Percentiles rank a stretch among this genome's conserved stretches.
These are phyloP conservation scores for Microdon myrmicae DNA, from an alignment of 2,888 invertebrate genomes.

Conservation along the genomic window DNA sequence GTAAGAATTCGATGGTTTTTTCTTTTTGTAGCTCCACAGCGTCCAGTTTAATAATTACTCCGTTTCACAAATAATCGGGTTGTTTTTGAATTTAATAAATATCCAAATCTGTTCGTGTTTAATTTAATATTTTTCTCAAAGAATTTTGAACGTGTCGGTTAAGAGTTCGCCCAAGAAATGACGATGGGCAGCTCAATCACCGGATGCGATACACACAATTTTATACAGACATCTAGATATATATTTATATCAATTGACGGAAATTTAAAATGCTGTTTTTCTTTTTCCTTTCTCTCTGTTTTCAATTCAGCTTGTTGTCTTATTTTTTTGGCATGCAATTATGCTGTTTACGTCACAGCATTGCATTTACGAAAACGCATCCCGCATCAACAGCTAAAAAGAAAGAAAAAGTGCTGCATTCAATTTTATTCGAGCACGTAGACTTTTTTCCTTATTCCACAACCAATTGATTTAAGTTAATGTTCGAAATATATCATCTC, in stretches of 20 bases:
- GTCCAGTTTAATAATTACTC: constrained; percentile 53
- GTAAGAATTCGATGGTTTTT: constrained; percentile 64
- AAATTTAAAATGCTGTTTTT: constrained; percentile 30
- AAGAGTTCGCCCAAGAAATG: constrained; percentile 21
- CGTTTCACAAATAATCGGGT: background rate
- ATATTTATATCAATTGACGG: too few species aligned
- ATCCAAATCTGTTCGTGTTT: constrained; percentile 7
- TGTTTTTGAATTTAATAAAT: background rate
- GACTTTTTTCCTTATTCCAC: too few species aligned
- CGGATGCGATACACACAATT: constrained; percentile 1
- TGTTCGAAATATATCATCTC: too few species aligned
- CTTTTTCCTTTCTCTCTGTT: too few species aligned
- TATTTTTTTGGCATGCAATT: too few species aligned
- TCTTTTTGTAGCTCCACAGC: constrained; percentile 67
- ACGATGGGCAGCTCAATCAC: constrained; percentile 12
- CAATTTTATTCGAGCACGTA: constrained; percentile 1
- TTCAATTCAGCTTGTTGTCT: too few species aligned
- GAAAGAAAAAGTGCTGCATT: constrained; percentile 3
- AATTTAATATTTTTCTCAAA: constrained; percentile 18
- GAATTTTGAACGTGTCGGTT: constrained; percentile 8
- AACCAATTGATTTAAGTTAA: too few species aligned
- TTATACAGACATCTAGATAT: too few species aligned
- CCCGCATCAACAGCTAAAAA: too few species aligned
- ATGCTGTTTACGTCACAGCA: constrained; percentile 22
- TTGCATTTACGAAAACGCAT: constrained; percentile 2